Percentiles rank a stretch among this genome's conserved stretches.
Evolutionary conservation across 2,888 invertebrate species (phyloP).

Genomic region (Vannuccia rotundouncinata): DNA sequence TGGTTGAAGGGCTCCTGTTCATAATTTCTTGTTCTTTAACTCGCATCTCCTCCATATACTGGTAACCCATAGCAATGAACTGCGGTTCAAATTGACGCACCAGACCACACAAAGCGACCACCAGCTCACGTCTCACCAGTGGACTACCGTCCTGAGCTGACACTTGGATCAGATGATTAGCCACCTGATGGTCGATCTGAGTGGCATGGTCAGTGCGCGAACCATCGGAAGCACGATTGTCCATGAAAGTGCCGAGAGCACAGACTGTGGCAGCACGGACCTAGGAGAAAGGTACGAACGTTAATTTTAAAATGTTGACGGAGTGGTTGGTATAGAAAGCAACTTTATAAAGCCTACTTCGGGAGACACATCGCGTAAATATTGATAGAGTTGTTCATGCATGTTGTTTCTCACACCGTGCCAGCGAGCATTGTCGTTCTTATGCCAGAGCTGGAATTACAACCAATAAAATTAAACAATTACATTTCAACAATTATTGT

Average conservation of each 20-base stretch:
- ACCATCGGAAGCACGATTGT: slow-evolving; percentile 63
- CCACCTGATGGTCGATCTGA: slow-evolving; percentile 83
- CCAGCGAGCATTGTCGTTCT: slow-evolving; percentile 63
- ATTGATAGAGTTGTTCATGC: slow-evolving; percentile 81
- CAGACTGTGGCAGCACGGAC: slow-evolving; percentile 85
- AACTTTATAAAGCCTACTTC: slow-evolving; percentile 63
- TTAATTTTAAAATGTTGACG: slow-evolving; percentile 23
- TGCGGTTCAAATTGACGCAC: slow-evolving; percentile 60
- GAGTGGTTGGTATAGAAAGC: too few species aligned
- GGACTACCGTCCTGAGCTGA: slow-evolving; percentile 76
- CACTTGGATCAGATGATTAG: slow-evolving; percentile 66
- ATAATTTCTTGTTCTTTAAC: neutral
- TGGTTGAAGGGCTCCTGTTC: neutral
- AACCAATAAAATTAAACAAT: too few species aligned
- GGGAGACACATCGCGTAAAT: slow-evolving; percentile 73
- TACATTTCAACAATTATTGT: too few species aligned
- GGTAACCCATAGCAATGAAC: slow-evolving; percentile 48
- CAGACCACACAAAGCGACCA: slow-evolving; percentile 78
- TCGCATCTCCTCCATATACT: slow-evolving; percentile 36
- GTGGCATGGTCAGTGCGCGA: slow-evolving; percentile 84
- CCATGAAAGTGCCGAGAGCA: slow-evolving; percentile 86
- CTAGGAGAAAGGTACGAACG: slow-evolving; percentile 53
- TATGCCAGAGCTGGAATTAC: slow-evolving; percentile 52
- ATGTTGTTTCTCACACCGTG: slow-evolving; percentile 88
- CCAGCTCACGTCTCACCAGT: slow-evolving; percentile 73